Evolutionary conservation across 1,140 invertebrate species (phyloP).

Genomic region (Leucophenga varia): DNA sequence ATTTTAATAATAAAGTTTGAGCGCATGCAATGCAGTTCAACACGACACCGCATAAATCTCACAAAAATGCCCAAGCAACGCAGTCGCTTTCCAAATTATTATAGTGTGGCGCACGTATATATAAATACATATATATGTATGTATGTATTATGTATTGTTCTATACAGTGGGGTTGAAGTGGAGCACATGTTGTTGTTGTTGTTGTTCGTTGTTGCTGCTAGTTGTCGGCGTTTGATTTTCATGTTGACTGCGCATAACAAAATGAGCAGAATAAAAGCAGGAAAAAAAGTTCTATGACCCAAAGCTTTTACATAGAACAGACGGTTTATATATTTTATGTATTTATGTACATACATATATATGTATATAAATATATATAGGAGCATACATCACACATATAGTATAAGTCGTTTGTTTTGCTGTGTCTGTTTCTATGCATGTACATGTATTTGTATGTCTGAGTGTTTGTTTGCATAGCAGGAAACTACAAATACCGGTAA

Average conservation of each 20-base stretch:
- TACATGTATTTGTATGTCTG: too few species aligned
- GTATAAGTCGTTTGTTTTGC: conserved; percentile 2
- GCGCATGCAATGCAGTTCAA: conserved; percentile 23
- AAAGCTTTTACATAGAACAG: conserved; percentile 40
- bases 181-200: conserved; percentile 2
- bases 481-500: conserved; percentile 15
- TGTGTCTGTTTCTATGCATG: not conserved
- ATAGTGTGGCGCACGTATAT: too few species aligned
- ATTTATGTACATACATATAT: not conserved
- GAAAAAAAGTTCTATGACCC: conserved; percentile 55
- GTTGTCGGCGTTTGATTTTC: conserved; percentile 12
- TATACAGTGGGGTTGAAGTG: conserved; percentile 6
- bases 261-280: conserved; percentile 29
- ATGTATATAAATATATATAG: conserved; percentile 3
- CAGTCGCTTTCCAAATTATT: too few species aligned
- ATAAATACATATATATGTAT: too few species aligned
- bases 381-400: not conserved
- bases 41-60: conserved; percentile 45
- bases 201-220: not conserved
- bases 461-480: conserved; percentile 1
- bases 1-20: not conserved
- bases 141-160: too few species aligned
- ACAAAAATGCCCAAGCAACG: conserved; percentile 9
- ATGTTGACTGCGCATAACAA: too few species aligned
- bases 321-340: too few species aligned